Percentiles rank a stretch among this genome's conserved stretches.
phyloP scores from a whole-genome alignment of 2,113 vertebrate genomes.

The Catharus bicknelli region DNA sequence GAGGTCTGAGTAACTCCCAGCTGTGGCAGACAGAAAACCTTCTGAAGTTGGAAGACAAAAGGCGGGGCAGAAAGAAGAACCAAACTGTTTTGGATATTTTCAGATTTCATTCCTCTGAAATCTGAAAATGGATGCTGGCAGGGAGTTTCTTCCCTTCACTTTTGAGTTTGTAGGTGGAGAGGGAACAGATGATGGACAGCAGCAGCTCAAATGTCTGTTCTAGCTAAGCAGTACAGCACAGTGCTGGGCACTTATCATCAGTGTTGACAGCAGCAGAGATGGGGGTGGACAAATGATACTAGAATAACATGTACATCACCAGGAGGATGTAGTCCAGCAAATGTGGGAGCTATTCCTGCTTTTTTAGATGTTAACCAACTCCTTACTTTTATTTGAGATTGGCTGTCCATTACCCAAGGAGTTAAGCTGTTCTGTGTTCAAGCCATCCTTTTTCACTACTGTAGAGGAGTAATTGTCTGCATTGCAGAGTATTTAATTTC shows the following conservation, averaged over 20 bases:
- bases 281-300: constrained; percentile 45
- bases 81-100: not conserved
- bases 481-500: not conserved
- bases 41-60: not conserved
- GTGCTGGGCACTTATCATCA: not conserved
- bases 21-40: not conserved
- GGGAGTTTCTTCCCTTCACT: constrained; percentile 7
- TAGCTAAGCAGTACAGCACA: not conserved
- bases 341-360: not conserved
- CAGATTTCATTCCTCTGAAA: not conserved
- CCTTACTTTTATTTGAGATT: not conserved
- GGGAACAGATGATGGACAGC: constrained; percentile 35
- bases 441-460: not conserved
- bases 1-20: not conserved
- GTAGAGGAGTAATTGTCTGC: not conserved
- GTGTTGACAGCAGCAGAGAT: constrained; percentile 36
- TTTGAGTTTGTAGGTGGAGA: constrained; percentile 37
- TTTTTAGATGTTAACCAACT: not conserved
- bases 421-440: not conserved
- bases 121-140: constrained; percentile 27
- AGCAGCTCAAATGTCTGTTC: not conserved
- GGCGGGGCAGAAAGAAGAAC: not conserved
- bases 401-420: not conserved
- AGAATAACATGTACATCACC: constrained; percentile 6
- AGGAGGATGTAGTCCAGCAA: constrained; percentile 1